Conservation (phyloP, 2,888 invertebrate genomes). For the Acanthopleura granulata region DNA sequence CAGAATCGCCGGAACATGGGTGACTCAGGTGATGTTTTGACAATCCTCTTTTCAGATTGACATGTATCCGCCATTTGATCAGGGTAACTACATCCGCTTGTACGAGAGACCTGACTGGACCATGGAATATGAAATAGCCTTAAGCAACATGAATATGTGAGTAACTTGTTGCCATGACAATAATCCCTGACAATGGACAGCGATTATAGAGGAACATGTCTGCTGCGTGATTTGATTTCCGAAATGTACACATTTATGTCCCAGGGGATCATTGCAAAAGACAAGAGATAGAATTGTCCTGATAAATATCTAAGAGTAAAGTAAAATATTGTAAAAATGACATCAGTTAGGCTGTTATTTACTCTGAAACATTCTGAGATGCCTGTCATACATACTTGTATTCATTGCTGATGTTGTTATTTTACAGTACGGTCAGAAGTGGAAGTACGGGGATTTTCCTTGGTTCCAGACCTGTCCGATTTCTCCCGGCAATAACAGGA, state of each 20-base stretch:
- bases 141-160: not conserved
- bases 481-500: not conserved
- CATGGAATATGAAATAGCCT: not conserved
- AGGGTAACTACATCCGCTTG: not conserved
- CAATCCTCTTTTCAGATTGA: not conserved
- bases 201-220: too few species aligned
- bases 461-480: not conserved
- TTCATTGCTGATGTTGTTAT: not conserved
- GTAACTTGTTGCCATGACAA: not conserved
- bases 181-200: too few species aligned
- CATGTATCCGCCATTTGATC: not conserved
- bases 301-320: too few species aligned
- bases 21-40: too few species aligned
- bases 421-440: not conserved
- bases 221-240: too few species aligned
- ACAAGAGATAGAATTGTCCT: too few species aligned
- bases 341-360: too few species aligned
- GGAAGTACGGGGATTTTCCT: slow-evolving; percentile 1
- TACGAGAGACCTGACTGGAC: not conserved
- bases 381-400: not conserved
- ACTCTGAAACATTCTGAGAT: too few species aligned
- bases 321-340: too few species aligned
- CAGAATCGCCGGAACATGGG: too few species aligned
- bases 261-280: too few species aligned
- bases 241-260: too few species aligned